Percentiles rank a stretch among this genome's conserved stretches.
phyloP scores from a whole-genome alignment of 2,888 invertebrate genomes.

The Aspidiotus destructor region DNA sequence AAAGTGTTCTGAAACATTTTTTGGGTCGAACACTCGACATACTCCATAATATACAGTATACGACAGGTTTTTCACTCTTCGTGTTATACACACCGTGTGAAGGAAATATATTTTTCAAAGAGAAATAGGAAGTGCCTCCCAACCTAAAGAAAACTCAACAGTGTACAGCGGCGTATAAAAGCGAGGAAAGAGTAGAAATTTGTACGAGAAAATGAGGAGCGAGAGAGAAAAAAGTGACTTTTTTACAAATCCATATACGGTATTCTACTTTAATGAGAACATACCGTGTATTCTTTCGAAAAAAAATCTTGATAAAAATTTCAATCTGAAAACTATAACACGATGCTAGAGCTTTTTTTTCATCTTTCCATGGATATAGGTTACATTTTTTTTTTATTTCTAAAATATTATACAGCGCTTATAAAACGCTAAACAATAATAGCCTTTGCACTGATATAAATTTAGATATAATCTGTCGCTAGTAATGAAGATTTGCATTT shows the following conservation, averaged over 20 bases:
- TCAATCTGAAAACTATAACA: conserved; percentile 26
- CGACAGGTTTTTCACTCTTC: background rate
- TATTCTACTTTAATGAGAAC: conserved; percentile 20
- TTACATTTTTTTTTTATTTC: conserved; percentile 20
- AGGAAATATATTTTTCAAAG: conserved; percentile 29
- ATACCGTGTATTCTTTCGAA: conserved; percentile 23
- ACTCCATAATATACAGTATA: background rate
- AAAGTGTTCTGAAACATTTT: conserved; percentile 9
- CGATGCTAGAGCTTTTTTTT: conserved; percentile 16
- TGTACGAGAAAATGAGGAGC: conserved; percentile 1
- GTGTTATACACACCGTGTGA: conserved; percentile 12
- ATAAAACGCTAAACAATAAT: background rate
- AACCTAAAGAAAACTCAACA: background rate
- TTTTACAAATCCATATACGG: conserved; percentile 8
- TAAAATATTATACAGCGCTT: background rate
- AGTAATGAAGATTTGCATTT: background rate
- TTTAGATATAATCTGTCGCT: conserved; percentile 4
- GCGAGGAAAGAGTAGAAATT: conserved; percentile 6
- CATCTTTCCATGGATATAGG: conserved; percentile 26
- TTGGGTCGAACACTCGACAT: conserved; percentile 27
- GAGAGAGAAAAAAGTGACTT: conserved; percentile 7
- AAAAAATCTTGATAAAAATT: conserved; percentile 31
- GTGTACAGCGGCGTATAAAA: background rate
- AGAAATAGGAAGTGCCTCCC: background rate
- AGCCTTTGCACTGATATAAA: background rate